phyloP scores from a whole-genome alignment of 2,113 vertebrate genomes.

The Orycteropus afer region DNA sequence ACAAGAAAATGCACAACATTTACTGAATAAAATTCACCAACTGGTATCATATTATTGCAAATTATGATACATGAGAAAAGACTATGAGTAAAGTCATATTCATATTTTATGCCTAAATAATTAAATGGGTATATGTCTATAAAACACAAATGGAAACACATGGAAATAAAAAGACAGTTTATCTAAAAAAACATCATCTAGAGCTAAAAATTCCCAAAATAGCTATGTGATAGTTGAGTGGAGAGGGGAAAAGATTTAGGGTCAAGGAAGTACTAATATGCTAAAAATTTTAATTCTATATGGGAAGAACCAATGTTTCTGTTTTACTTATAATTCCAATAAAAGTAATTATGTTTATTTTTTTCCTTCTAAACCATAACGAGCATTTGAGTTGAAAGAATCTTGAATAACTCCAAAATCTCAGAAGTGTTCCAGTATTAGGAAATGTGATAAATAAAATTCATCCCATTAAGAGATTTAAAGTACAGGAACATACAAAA shows the following conservation, averaged over 20 bases:
- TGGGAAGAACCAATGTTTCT: not conserved
- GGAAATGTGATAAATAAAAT: conserved; percentile 10
- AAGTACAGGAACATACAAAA: not conserved
- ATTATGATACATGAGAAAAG: not conserved
- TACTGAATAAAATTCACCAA: not conserved
- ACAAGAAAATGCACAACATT: not conserved
- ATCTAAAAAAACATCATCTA: not conserved
- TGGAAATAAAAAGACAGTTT: not conserved
- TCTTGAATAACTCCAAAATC: not conserved
- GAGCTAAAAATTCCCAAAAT: not conserved
- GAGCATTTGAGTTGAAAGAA: not conserved
- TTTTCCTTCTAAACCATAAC: not conserved
- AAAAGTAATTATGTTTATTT: not conserved
- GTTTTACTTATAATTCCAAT: not conserved
- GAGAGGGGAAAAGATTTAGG: not conserved
- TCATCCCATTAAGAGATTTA: not conserved
- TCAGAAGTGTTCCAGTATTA: not conserved
- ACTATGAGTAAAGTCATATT: not conserved
- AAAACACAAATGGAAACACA: not conserved
- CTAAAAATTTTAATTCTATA: not conserved
- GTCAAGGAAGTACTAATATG: not conserved
- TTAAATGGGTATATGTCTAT: not conserved
- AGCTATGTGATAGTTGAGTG: not conserved
- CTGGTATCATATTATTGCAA: not conserved
- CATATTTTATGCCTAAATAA: not conserved